Evolutionary conservation across 1,140 invertebrate genomes (phyloP).

Genomic region (Pseudomyrmex flavicornis): DNA sequence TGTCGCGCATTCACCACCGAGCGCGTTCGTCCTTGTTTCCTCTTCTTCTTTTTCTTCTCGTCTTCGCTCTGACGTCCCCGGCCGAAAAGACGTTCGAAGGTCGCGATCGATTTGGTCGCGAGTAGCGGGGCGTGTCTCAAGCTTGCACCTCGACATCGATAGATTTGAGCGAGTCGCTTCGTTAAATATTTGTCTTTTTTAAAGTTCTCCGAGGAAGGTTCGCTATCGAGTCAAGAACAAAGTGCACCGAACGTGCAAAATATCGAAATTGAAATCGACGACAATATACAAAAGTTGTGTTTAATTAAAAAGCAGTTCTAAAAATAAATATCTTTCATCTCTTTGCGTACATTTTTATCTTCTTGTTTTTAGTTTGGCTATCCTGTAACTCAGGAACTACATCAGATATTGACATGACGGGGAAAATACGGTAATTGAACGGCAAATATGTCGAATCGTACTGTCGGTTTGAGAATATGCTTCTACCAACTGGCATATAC

Average conservation of each 20-base stretch:
- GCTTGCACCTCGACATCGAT: conserved; percentile 30
- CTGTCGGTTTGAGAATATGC: conserved; percentile 41
- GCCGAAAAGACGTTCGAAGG: conserved; percentile 41
- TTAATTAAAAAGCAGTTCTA: not conserved
- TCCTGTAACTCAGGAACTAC: not conserved
- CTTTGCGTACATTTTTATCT: too few relatives aligned
- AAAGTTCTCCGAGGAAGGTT: not conserved
- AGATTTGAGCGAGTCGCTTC: conserved; percentile 16
- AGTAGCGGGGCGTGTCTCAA: conserved; percentile 48
- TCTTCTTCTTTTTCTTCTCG: not conserved
- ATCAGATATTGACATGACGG: not conserved
- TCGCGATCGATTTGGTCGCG: conserved; percentile 43
- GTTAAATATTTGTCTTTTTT: conserved; percentile 52
- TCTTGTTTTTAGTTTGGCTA: not conserved
- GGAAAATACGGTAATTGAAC: conserved; percentile 35
- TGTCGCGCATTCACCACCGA: conserved; percentile 18
- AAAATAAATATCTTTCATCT: too few relatives aligned
- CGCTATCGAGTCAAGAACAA: not conserved
- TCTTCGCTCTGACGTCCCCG: not conserved
- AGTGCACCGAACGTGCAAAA: conserved; percentile 11
- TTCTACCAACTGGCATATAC: conserved; percentile 8
- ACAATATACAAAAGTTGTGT: conserved; percentile 8
- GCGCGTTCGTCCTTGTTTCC: not conserved
- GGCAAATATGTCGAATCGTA: not conserved
- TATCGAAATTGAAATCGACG: conserved; percentile 46